phyloP scores from a whole-genome alignment of 2,888 invertebrate genomes.

The Perizoma affinitatum region DNA sequence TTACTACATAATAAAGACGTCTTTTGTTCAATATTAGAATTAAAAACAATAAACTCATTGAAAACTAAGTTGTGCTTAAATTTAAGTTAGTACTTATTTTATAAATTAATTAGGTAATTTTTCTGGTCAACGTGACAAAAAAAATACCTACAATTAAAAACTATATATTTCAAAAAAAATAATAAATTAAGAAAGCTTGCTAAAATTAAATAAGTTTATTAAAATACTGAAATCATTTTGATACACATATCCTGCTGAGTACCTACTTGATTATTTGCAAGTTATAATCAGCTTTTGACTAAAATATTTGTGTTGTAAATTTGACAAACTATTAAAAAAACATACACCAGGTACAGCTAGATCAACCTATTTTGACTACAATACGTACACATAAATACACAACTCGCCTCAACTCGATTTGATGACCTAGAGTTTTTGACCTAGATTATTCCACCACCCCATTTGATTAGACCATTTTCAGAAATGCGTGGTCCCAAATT shows the following conservation, averaged over 20 bases:
- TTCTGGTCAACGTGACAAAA: too few relatives aligned
- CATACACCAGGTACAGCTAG: constrained; percentile 23
- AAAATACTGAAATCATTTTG: constrained; percentile 12
- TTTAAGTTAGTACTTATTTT: not conserved
- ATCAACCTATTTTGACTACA: constrained; percentile 6
- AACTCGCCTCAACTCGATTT: too few relatives aligned
- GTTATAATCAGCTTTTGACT: too few relatives aligned
- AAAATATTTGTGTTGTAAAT: too few relatives aligned
- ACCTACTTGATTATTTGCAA: too few relatives aligned
- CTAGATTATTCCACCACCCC: too few relatives aligned
- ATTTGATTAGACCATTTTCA: too few relatives aligned
- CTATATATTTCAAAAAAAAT: not conserved
- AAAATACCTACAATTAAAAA: too few relatives aligned
- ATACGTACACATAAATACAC: not conserved
- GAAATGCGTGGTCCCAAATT: too few relatives aligned
- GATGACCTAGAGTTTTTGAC: too few relatives aligned
- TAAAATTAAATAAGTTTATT: not conserved
- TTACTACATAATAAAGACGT: constrained; percentile 39
- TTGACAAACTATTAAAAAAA: not conserved
- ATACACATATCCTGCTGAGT: not conserved
- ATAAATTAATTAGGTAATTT: too few relatives aligned
- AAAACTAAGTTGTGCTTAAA: constrained; percentile 30
- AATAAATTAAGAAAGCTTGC: constrained; percentile 2
- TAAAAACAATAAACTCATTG: constrained; percentile 33
- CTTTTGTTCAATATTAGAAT: constrained; percentile 39